A percentile compares a stretch with the other conserved stretches of the same genome.
Conservation (phyloP, 2,888 invertebrate species). For the Heliconius cydno region DNA sequence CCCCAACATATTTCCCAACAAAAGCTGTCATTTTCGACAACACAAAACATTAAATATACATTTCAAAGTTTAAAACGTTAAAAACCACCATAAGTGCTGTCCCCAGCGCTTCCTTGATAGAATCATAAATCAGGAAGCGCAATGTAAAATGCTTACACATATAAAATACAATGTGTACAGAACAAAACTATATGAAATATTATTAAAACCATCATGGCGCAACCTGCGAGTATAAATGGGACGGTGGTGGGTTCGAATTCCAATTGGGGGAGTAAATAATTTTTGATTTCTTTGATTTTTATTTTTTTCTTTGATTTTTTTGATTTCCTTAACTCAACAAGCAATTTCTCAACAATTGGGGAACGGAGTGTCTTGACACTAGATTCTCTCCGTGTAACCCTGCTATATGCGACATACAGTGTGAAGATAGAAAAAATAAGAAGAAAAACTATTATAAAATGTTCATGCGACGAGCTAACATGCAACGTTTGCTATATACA, state of each 20-base stretch:
- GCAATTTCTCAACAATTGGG: too few species aligned
- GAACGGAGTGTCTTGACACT: too few species aligned
- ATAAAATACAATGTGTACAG: neutral
- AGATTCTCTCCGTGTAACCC: too few species aligned
- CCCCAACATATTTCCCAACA: neutral
- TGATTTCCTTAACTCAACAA: too few species aligned
- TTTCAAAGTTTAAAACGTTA: conserved; percentile 16
- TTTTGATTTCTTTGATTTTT: too few species aligned
- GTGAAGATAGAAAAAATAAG: neutral
- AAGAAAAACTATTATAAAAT: conserved; percentile 26
- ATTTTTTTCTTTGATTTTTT: too few species aligned
- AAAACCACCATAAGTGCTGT: conserved; percentile 14
- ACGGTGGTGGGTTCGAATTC: neutral
- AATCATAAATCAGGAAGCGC: conserved; percentile 21
- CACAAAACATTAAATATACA: conserved; percentile 9
- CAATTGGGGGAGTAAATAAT: neutral
- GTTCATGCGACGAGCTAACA: conserved; percentile 32
- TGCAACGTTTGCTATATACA: conserved; percentile 33
- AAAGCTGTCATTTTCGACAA: neutral
- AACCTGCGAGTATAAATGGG: neutral
- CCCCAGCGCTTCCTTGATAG: conserved; percentile 18
- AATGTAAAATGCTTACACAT: conserved; percentile 16
- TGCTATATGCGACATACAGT: neutral
- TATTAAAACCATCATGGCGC: neutral
- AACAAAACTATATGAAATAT: conserved; percentile 22